Evolutionary conservation across 2,797 vertebrate genomes (phyloP).

Genomic region (Syngnathus rostellatus): DNA sequence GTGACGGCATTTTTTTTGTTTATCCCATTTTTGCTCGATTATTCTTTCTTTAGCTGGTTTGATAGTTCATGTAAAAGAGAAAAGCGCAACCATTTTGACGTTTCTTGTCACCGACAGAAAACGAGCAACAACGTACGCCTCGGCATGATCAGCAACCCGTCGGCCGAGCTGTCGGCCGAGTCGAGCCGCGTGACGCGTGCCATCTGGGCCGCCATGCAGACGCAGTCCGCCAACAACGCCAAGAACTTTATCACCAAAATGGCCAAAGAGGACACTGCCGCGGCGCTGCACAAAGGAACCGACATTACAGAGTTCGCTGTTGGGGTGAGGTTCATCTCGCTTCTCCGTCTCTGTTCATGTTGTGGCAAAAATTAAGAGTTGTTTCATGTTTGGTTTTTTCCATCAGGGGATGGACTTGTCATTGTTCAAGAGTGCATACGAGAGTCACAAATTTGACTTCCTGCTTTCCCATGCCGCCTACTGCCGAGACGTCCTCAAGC

Average conservation of each 20-base stretch:
- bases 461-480: slow-evolving; percentile 86
- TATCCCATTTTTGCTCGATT: not conserved
- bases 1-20: slow-evolving; percentile 41
- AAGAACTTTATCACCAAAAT: slow-evolving; percentile 99
- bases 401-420: slow-evolving; percentile 88
- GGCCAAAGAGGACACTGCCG: slow-evolving; percentile 83
- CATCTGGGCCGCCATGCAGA: slow-evolving; percentile 92
- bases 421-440: slow-evolving; percentile 82
- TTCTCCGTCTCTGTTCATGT: no score
- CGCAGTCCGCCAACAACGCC: slow-evolving; percentile 86
- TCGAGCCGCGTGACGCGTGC: slow-evolving; percentile 74
- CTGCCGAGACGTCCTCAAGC: slow-evolving; percentile 86
- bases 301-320: slow-evolving; percentile 82
- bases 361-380: not conserved
- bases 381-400: not conserved
- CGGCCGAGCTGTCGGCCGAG: slow-evolving; percentile 54
- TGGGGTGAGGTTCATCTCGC: slow-evolving; percentile 71
- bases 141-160: slow-evolving; percentile 89
- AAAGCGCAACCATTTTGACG: not conserved
- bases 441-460: slow-evolving; percentile 81
- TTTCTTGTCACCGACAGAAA: slow-evolving; percentile 69
- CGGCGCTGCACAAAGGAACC: slow-evolving; percentile 70
- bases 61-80: not conserved
- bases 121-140: slow-evolving; percentile 90
- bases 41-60: no score